A percentile compares a stretch with the other conserved stretches of the same genome.
Evolutionary conservation across 2,113 vertebrate genomes (phyloP).

Genomic region (Poeciliopsis occidentalis): DNA sequence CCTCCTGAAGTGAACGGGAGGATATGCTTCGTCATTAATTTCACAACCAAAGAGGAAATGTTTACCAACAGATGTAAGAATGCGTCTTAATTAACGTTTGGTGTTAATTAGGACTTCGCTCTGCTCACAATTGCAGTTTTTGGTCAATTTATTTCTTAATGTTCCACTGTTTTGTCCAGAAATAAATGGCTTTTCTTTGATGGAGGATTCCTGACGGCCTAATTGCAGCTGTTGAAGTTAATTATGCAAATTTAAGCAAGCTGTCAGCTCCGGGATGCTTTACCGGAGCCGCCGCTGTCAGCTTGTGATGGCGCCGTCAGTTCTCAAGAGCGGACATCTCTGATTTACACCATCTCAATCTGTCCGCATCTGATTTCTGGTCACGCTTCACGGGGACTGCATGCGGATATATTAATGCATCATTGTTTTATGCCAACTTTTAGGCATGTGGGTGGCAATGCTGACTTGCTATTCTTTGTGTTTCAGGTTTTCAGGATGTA

Average conservation of each 20-base stretch:
- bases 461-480: neutral
- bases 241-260: slow-evolving; percentile 66
- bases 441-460: slow-evolving; percentile 9
- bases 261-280: slow-evolving; percentile 60
- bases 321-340: slow-evolving; percentile 29
- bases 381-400: slow-evolving; percentile 7
- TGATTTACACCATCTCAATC: slow-evolving; percentile 34
- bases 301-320: slow-evolving; percentile 50
- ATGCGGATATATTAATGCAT: slow-evolving; percentile 15
- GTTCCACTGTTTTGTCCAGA: slow-evolving; percentile 25
- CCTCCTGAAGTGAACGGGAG: neutral
- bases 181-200: slow-evolving; percentile 48
- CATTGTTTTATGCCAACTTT: slow-evolving; percentile 13
- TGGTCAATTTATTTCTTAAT: slow-evolving; percentile 11
- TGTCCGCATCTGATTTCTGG: slow-evolving; percentile 21
- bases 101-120: slow-evolving; percentile 23
- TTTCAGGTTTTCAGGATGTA: neutral
- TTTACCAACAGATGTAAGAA: slow-evolving; percentile 9
- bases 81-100: slow-evolving; percentile 6
- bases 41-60: neutral
- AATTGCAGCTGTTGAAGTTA: slow-evolving; percentile 63
- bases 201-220: slow-evolving; percentile 56
- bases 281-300: slow-evolving; percentile 48
- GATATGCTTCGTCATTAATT: neutral
- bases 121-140: neutral